Conservation (phyloP, 2,113 vertebrate genomes). For the Siphamia tubifer region DNA sequence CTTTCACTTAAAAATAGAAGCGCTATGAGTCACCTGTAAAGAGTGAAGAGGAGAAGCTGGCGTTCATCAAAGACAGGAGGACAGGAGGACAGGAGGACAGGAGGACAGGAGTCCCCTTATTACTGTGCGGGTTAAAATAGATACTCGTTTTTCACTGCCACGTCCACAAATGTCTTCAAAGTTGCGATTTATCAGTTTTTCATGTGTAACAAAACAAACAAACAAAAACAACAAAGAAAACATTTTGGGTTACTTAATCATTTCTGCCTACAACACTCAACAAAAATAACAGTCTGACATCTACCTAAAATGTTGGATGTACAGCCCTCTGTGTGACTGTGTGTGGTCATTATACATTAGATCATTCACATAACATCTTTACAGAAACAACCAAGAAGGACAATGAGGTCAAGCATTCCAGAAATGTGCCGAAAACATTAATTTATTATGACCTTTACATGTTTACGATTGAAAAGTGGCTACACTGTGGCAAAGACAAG, state of each 20-base stretch:
- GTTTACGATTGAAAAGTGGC: background rate
- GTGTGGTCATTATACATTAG: background rate
- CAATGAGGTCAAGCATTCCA: no score
- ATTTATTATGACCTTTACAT: background rate
- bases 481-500: background rate
- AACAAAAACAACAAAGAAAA: no score
- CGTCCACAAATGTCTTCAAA: slow-evolving; percentile 15
- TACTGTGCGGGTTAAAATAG: slow-evolving; percentile 24
- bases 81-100: slow-evolving; percentile 24
- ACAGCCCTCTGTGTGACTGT: background rate
- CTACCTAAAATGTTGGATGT: no score
- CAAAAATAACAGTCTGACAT: no score
- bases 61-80: background rate
- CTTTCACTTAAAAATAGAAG: slow-evolving; percentile 19
- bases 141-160: slow-evolving; percentile 6
- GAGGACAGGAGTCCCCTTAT: slow-evolving; percentile 22
- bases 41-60: slow-evolving; percentile 3
- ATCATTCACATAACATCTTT: background rate
- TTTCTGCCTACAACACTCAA: slow-evolving; percentile 15
- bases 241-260: slow-evolving; percentile 6
- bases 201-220: no score
- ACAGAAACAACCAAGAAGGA: no score
- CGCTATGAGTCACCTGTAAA: slow-evolving; percentile 16
- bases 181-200: background rate
- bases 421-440: background rate